phyloP scores from a whole-genome alignment of 92 coral and sea anemone species.

The Montipora capitata region DNA sequence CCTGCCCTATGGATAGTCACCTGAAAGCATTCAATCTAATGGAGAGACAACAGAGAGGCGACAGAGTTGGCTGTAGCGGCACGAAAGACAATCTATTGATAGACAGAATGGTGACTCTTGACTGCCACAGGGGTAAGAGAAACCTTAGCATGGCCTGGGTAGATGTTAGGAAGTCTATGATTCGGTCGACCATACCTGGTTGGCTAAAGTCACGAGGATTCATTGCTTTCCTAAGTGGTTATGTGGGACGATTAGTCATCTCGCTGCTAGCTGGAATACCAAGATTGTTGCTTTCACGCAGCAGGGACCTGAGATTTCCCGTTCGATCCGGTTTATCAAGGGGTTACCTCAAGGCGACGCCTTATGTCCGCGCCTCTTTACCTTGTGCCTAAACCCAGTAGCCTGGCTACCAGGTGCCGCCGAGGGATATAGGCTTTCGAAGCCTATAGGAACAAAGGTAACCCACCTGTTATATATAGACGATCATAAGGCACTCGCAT shows the following conservation, averaged over 20 bases:
- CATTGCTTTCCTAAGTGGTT: too few relatives aligned
- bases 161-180: constrained; percentile 64
- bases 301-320: constrained; percentile 55
- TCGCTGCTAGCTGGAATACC: constrained; percentile 1
- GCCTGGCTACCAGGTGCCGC: constrained; percentile 61
- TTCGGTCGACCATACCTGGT: constrained; percentile 50
- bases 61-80: constrained; percentile 60
- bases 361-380: constrained; percentile 51
- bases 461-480: constrained; percentile 61
- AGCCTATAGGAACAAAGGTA: constrained; percentile 58
- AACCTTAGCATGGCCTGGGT: constrained; percentile 80
- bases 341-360: constrained; percentile 65
- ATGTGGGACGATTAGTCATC: too few relatives aligned
- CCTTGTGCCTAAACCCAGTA: constrained; percentile 47
- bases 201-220: too few relatives aligned
- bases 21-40: constrained; percentile 46
- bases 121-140: constrained; percentile 44
- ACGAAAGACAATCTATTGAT: constrained; percentile 68
- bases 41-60: constrained; percentile 74
- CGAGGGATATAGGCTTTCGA: constrained; percentile 64
- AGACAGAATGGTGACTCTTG: constrained; percentile 66
- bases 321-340: constrained; percentile 40
- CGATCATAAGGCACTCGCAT: constrained; percentile 25
- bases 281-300: constrained; percentile 42
- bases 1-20: constrained; percentile 58